Evolutionary conservation across 2,888 invertebrate species (phyloP), one percentile per base, ranked within the genome.

Genomic region (Chromoteleia sp.): DNA sequence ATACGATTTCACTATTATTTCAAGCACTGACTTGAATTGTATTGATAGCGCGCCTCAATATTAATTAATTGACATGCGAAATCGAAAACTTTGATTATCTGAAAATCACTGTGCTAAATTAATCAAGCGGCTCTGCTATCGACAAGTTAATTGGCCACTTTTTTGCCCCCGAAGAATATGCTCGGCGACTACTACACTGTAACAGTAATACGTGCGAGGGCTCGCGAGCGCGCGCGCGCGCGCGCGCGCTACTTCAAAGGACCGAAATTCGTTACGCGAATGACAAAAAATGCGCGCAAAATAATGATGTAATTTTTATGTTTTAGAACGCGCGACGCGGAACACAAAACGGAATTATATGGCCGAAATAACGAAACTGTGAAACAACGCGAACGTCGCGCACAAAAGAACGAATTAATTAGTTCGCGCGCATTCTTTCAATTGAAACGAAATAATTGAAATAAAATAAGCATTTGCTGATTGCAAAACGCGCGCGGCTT

Each of bases 121-220:
- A 75, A 75, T 65, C 56, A 75, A 58, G 65, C 43, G n/a, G 29
- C 25, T 21, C 12, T 75, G 52, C 15, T 41, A 58, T 75, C 41
- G 58, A 65, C 56, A 48, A 29, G 58, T 52, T 76, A 58, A 68
- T 67, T 68, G 52, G 52, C 52, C 45, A 52, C 43, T 76, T 76
- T 50, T 76, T 65, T 36, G 12, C 17, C 29, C 0, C 41, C n/a
- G 43, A 63, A 45, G 21, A 73, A 63, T 54, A 63, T 25, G 15
- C 61, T 63, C 50, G n/a, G 17, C 56, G 6, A 67, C 36, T 14
- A 48, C 10, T 36, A 2, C 21, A 21, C 15, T 19, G 29, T 59
- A 58, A 36, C 58, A 39, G 15, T 19, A 52, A 52, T 14, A 52
- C 12, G 0, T n/a, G 21, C 36, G 21, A 7, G 0, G 12, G 36